phyloP scores from a whole-genome alignment of 1,140 invertebrate species.

The Diachasma alloeum region DNA sequence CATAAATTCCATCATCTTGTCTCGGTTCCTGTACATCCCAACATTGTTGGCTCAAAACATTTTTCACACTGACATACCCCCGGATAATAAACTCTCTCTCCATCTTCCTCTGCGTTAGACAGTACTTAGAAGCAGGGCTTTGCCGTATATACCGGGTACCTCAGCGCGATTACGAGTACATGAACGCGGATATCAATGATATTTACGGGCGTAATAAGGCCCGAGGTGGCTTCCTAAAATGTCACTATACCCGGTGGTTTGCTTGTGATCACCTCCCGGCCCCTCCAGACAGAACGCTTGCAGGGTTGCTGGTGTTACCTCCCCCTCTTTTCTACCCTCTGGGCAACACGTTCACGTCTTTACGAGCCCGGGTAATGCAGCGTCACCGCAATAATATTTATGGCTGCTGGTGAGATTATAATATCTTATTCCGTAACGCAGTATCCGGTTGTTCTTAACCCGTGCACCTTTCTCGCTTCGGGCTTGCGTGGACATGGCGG shows the following conservation, averaged over 20 bases:
- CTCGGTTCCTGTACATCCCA: background rate
- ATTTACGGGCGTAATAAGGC: constrained; percentile 29
- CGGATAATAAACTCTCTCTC: background rate
- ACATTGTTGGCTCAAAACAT: background rate
- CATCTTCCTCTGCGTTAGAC: background rate
- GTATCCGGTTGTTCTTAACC: constrained; percentile 46
- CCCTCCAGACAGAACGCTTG: background rate
- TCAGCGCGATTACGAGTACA: constrained; percentile 19
- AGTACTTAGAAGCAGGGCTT: constrained; percentile 3
- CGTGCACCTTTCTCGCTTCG: background rate
- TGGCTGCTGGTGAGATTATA: constrained; percentile 48
- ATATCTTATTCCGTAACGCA: constrained; percentile 53
- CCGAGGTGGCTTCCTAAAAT: constrained; percentile 27
- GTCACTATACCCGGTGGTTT: constrained; percentile 18
- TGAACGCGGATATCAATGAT: constrained; percentile 29
- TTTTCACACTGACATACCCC: background rate
- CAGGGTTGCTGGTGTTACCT: too few species aligned
- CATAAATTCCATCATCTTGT: background rate
- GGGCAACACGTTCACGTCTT: constrained; percentile 51
- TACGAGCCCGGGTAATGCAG: constrained; percentile 50
- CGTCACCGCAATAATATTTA: constrained; percentile 55
- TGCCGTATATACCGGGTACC: background rate
- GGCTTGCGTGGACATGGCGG: background rate
- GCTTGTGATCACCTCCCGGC: background rate
- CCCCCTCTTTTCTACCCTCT: background rate